Evolutionary conservation across 2,888 invertebrate genomes (phyloP), one percentile per base, ranked within the genome.

Genomic region (Tetragnatha montana): DNA sequence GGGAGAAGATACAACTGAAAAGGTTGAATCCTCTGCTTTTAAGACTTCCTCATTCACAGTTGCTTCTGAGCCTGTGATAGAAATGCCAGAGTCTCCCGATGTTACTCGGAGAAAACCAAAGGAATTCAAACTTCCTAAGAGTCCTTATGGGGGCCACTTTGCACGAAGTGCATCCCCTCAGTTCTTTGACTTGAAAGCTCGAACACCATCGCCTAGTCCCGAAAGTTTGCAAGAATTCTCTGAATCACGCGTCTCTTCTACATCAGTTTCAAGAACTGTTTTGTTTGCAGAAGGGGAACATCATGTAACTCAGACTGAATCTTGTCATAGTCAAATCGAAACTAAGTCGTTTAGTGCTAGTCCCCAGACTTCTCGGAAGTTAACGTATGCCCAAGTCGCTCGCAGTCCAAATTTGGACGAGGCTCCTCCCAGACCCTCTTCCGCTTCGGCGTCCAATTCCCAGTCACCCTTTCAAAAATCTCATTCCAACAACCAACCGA

Each of bases 321-420:
- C 91, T 21, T 88, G 88, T 69, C 91, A 88, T 14, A 91, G 88
- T 81, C 76, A 91, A 35, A 88, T 91, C 75, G 87, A 91, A 21
- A 91, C 91, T 0, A 91, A 88, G 85, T 80, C 88, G 8, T 84
- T 85, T 69, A 85, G 82, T 76, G 78, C 88, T 6, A 70, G 78
- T 60, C 88, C 91, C 12, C 84, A 73, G 50, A 90, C 90, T 70
- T 81, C 88, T 21, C 89, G 81, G 21, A 91, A 88, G 49, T 50
- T 91, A 70, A 91, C 90, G 6, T 91, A 91, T 89, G 91, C 91
- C n/a, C 86, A 91, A 87, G 88, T 91, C 17, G 91, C 91, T 70
- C 81, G 90, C 47, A 91, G 91, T 70, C 91, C 91, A n/a, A 74
- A 82, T 14, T 21, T 51, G n/a, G 84, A 83, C 74, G 47, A 87